phyloP scores from a whole-genome alignment of 2,113 vertebrate species.

The Emydura subglobosa region DNA sequence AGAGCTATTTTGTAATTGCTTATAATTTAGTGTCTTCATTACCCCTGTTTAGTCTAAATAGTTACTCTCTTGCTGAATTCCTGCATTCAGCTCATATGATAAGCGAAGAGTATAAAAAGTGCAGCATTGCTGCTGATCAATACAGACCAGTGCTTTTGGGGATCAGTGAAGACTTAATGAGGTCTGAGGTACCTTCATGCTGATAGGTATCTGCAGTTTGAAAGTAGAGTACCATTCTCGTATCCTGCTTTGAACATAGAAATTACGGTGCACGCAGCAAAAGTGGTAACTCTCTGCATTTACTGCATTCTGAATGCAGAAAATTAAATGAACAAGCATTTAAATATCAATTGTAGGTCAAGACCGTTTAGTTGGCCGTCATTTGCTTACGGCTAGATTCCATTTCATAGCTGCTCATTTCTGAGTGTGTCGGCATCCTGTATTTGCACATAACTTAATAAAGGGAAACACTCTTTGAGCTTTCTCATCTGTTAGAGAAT shows the following conservation, averaged over 20 bases:
- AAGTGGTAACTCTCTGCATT: accelerated
- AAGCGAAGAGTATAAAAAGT: not conserved
- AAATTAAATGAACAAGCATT: not conserved
- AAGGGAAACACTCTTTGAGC: not conserved
- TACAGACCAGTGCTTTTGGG: not conserved
- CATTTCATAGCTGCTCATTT: not conserved
- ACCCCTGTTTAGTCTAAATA: not conserved
- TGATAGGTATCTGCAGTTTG: not conserved
- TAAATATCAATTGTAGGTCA: not conserved
- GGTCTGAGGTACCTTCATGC: not conserved
- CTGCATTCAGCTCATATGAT: accelerated
- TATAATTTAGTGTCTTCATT: not conserved
- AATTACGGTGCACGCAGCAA: not conserved
- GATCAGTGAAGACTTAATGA: accelerated
- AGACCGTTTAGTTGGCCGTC: not conserved
- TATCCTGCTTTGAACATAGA: not conserved
- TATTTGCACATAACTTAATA: accelerated
- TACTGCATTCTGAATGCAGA: accelerated
- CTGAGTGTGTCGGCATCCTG: not conserved
- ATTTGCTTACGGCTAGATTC: not conserved
- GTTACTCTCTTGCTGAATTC: not conserved
- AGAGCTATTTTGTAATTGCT: not conserved
- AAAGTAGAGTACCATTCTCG: not conserved
- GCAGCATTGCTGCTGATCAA: not conserved
- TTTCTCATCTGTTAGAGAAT: not conserved